A percentile compares a stretch with the other conserved stretches of the same genome.
Conservation (phyloP, 2,797 vertebrate genomes). For the Thamnophis elegans region DNA sequence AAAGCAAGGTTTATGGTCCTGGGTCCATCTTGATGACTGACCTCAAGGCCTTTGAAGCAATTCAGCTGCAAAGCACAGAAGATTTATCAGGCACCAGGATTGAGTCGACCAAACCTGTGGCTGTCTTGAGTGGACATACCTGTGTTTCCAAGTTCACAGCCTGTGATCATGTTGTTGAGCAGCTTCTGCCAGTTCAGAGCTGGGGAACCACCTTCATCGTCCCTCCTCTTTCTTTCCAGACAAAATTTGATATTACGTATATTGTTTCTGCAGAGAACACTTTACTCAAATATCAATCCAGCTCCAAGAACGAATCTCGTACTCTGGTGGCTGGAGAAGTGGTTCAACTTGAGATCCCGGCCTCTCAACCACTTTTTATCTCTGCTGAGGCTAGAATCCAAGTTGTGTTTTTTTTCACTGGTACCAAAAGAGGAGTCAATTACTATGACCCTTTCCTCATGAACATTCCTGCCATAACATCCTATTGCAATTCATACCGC, state of each 20-base stretch:
- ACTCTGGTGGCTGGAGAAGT: slow-evolving; percentile 44
- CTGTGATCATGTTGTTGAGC: slow-evolving; percentile 79
- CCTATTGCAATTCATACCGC: slow-evolving; percentile 72
- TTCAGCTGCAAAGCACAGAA: slow-evolving; percentile 65
- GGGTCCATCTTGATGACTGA: slow-evolving; percentile 54
- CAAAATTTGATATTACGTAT: slow-evolving; percentile 61
- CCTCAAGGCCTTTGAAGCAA: slow-evolving; percentile 71
- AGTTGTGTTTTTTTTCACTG: slow-evolving; percentile 73
- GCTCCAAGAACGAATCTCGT: fast-evolving
- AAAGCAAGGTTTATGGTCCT: neutral
- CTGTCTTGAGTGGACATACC: slow-evolving; percentile 72
- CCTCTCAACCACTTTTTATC: slow-evolving; percentile 58
- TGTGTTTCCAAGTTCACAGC: slow-evolving; percentile 66
- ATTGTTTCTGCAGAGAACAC: slow-evolving; percentile 67
- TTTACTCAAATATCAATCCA: neutral
- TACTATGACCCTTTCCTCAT: slow-evolving; percentile 73
- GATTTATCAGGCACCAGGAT: slow-evolving; percentile 72
- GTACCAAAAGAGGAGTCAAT: fast-evolving
- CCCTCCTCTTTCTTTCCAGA: slow-evolving; percentile 66
- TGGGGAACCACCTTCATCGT: slow-evolving; percentile 79
- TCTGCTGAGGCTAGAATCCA: slow-evolving; percentile 69
- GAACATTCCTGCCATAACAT: slow-evolving; percentile 63
- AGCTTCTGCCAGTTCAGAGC: slow-evolving; percentile 72
- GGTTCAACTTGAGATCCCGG: neutral
- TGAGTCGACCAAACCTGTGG: slow-evolving; percentile 65